A percentile compares a stretch with the other conserved stretches of the same genome.
These are phyloP conservation scores for Noctuana brunneofusca DNA, from an alignment of 2,888 invertebrate genomes.

Conservation along the genomic window DNA sequence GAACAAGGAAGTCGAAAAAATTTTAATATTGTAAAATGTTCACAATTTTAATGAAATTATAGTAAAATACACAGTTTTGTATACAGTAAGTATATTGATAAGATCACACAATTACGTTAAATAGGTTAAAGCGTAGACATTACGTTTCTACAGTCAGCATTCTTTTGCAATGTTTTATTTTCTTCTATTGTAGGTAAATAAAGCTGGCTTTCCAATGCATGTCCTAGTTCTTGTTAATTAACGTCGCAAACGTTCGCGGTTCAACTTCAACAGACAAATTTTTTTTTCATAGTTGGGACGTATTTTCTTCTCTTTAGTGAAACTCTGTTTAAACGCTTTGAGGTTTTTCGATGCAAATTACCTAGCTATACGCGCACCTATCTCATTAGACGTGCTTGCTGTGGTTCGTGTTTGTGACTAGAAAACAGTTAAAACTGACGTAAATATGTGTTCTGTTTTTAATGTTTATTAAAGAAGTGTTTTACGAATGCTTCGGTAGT, in stretches of 20 bases:
- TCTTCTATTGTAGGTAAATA: neutral
- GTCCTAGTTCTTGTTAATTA: constrained; percentile 4
- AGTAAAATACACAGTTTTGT: too few relatives aligned
- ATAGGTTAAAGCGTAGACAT: too few relatives aligned
- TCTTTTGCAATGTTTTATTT: neutral
- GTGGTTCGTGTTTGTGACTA: neutral
- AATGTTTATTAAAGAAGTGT: neutral
- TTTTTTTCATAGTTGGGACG: neutral
- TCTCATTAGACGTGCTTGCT: constrained; percentile 4
- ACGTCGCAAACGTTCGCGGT: neutral
- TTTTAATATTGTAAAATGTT: too few relatives aligned
- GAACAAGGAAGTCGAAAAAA: too few relatives aligned
- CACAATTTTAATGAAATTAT: too few relatives aligned
- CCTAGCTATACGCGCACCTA: constrained; percentile 11
- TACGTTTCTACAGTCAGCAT: neutral
- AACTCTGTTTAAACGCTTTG: constrained; percentile 5
- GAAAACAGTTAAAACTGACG: neutral
- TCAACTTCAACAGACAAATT: constrained; percentile 1
- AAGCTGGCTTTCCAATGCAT: neutral
- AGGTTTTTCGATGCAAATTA: constrained; percentile 9
- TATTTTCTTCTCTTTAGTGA: constrained; percentile 3
- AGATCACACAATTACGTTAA: too few relatives aligned
- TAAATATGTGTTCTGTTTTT: neutral
- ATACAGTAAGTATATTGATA: too few relatives aligned
- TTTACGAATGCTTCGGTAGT: too few relatives aligned